A percentile compares a stretch with the other conserved stretches of the same genome.
Evolutionary conservation across 2,888 invertebrate species (phyloP).

Genomic region (Lasioglossum vierecki): DNA sequence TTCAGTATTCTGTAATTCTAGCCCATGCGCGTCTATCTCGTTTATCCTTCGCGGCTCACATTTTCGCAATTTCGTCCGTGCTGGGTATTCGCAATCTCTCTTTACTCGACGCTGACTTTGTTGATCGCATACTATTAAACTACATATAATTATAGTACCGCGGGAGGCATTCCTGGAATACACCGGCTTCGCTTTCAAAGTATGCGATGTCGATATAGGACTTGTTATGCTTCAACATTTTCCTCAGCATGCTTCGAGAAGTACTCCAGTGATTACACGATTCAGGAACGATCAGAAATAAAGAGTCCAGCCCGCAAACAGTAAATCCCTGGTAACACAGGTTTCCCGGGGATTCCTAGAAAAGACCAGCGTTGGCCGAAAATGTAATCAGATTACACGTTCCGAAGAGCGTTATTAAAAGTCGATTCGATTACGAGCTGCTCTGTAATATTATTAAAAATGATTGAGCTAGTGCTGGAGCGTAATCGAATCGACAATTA

Average conservation of each 20-base stretch:
- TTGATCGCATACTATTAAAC: background rate
- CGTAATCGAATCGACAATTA: background rate
- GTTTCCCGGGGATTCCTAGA: background rate
- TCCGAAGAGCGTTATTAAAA: background rate
- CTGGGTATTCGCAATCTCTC: background rate
- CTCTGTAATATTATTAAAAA: background rate
- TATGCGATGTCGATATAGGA: background rate
- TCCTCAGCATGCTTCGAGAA: background rate
- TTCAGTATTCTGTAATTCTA: no score
- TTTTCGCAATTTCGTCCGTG: background rate
- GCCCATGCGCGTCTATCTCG: no score
- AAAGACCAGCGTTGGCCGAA: background rate
- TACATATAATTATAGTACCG: background rate
- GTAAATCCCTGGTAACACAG: background rate
- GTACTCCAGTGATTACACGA: background rate
- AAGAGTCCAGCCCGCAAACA: background rate
- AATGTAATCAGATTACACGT: background rate
- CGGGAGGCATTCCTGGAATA: conserved; percentile 1
- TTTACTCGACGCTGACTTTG: background rate
- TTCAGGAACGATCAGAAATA: background rate
- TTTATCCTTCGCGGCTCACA: background rate
- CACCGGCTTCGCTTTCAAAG: background rate
- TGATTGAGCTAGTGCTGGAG: background rate
- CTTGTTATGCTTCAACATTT: background rate
- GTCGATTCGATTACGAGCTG: background rate